Base-by-base conservation (phyloP, 2,888 invertebrate species). In the Hemaris fuciformis region DNA sequence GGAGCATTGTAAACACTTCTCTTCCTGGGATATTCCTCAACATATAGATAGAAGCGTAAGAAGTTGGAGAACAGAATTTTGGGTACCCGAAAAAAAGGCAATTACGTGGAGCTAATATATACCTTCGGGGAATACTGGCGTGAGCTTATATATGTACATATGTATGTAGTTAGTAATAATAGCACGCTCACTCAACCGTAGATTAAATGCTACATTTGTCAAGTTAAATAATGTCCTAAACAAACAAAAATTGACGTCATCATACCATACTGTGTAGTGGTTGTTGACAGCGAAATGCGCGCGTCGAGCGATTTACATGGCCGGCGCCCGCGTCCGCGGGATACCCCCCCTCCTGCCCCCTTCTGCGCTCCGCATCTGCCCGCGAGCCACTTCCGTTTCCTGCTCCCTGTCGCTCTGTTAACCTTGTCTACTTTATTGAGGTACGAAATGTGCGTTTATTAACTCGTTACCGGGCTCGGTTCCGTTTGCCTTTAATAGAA, bases 291-390 rank as follows among this genome's bases (percentile, higher is more conserved):
- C 80, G 78, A 79, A 82, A 85, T 78, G 83, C 67, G 68, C 73
- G 75, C 80, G 84, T 70, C 79, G 87, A 88, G 69, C 79, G 88
- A 88, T 88, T 85, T 86, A 88, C 78, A 66, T 70, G 64, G 62
- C 59, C 43, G 58, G 61, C 65, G 53, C 63, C 62, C 66, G 67
- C 65, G 65, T 64, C 48, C 62, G 42, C 60, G n/a, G n/a, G n/a
- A n/a, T n/a, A n/a, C 15, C 18, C 31, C 41, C 62, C 64, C 48
- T 7, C 27, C 27, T 6, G 6, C 4, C 27, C 27, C 7, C 27
- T 7, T 25, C 8, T 27, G 27, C 7, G 7, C 0, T 1, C 22
- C 46, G 6, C 23, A 23, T 23, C 10, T 20, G 13, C 23, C 23
- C 27, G 7, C 7, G 7, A 25, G 66, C 66, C 61, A 68, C 77